Evolutionary conservation across 1,140 invertebrate genomes (phyloP), one percentile per base, ranked within the genome.

Genomic region (Acromyrmex echinatior): DNA sequence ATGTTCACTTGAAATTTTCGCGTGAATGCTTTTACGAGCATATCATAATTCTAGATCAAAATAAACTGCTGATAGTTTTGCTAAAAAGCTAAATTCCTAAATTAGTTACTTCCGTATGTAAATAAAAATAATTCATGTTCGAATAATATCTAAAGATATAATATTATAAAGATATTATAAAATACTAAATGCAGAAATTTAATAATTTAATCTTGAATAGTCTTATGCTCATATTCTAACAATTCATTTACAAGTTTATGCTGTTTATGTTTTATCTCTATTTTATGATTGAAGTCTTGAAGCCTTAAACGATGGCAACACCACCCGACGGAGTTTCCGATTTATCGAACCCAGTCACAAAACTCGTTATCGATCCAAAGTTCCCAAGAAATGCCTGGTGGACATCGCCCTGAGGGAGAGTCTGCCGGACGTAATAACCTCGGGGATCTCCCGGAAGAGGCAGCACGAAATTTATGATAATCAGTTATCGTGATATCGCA

Each of bases 331-430:
- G 70, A 56, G 31, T 66, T 49, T 68, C 10, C 39, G 21, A 86
- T 90, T 81, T 88, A 81, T 79, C 63, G 78, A 28, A 49, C 31
- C 53, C 39, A 78, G 86, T 78, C 81, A 90, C 71, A 84, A 51
- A 81, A 82, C 70, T 86, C 80, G 80, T 91, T 91, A 91, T 91
- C 63, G 89, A 91, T 88, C 90, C 76, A 66, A 45, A 63, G 68
- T 86, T 79, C 51, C 60, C 74, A 88, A 91, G 86, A 86, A 91
- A 86, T 78, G 68, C 51, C 71, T 60, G 58, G 60, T 73, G 53
- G 18, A 56, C 81, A 49, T 58, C n/a, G 31, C 53, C 39, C 63
- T 53, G 9, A 76, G 58, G 71, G 35, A 81, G 35, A 68, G 49
- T 85, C 39, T 66, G 53, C 16, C 58, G 70, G 45, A 31, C 78